Conservation (phyloP, 2,113 vertebrate genomes). For the Muntiacus reevesi region DNA sequence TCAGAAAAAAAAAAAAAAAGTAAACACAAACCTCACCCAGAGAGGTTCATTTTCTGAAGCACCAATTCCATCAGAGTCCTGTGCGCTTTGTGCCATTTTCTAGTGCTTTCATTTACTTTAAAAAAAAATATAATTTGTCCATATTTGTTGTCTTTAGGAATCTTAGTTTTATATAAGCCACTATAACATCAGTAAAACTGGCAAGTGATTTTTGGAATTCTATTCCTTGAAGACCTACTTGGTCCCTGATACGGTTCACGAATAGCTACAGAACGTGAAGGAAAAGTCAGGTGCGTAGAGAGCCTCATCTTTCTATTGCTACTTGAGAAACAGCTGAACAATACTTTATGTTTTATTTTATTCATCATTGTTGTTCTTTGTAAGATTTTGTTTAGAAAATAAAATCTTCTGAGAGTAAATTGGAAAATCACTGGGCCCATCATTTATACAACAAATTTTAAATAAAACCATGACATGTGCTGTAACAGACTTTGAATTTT, state of each 20-base stretch:
- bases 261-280: neutral
- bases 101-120: neutral
- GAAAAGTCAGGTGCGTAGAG: neutral
- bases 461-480: conserved; percentile 3
- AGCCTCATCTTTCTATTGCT: neutral
- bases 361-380: neutral
- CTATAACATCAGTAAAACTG: neutral
- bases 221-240: neutral
- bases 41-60: neutral
- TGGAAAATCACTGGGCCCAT: neutral
- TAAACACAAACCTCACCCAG: neutral
- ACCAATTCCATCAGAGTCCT: neutral
- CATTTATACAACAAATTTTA: conserved; percentile 36
- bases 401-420: conserved; percentile 9
- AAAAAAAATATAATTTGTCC: neutral
- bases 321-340: neutral
- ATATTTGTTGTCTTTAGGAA: neutral
- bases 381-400: conserved; percentile 49
- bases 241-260: neutral
- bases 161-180: neutral
- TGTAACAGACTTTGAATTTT: conserved; percentile 29
- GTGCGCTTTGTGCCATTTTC: neutral
- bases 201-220: neutral
- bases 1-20: neutral
- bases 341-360: neutral